Evolutionary conservation across 2,797 vertebrate genomes (phyloP), one percentile per base, ranked within the genome.

Genomic region (Tenualosa thibaudeaui): DNA sequence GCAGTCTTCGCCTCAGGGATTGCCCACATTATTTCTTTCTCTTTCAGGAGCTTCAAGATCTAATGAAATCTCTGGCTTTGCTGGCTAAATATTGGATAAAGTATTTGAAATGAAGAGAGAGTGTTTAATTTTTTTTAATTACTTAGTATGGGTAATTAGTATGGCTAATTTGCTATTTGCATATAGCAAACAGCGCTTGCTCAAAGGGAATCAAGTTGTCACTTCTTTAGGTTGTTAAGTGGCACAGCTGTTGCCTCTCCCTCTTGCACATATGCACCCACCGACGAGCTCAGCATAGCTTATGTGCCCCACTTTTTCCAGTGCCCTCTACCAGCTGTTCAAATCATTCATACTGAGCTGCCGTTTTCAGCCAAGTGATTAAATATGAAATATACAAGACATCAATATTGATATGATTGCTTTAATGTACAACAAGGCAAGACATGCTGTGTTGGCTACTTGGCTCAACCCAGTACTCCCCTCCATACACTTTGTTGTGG

Each of bases 381-480:
- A 78, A 78, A 78, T 43, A 78, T 46, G 71, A 46, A 78, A 78
- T 62, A 62, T 62, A 24, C 58, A 62, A 46, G 26, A 22, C 71
- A 78, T 78, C 37, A 46, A 78, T 78, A 78, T 78, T 78, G 40
- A 78, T 46, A 78, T 78, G 31, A 71, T 71, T 37, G 71, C 40
- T 19, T 46, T 22, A 46, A 78, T 46, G 71, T 22, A 19, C 26
- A 46, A 9, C 40, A 43, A 22, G 71, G 17, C 3, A 3, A 78
- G 71, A 0, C 37, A 46, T 22, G 37, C 71, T 46, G 37, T 78
- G 19, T 78, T 9, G 40, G 71, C 40, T 46, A 46, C 37, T 78
- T 46, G 37, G 37, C 71, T 78, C 5, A 22, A 43, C 40, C 71
- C 19, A 1, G 37, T n/a, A 19, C 37, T 31, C 37, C 37, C 68